phyloP scores from a whole-genome alignment of 2,888 invertebrate genomes.

The Lampropteryx suffumata region DNA sequence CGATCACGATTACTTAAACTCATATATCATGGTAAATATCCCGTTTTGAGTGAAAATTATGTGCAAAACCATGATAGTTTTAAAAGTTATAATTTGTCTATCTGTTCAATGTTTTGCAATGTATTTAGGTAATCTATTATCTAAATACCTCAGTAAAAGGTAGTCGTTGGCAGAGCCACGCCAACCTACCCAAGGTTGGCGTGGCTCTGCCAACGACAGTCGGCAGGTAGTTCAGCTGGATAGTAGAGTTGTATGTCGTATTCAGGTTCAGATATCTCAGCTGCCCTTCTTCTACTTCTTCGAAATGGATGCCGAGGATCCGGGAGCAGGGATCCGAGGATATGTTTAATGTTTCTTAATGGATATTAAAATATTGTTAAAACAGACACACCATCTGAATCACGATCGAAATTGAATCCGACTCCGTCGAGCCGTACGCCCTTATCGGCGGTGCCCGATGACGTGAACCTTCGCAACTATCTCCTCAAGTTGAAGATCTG shows the following conservation, averaged over 20 bases:
- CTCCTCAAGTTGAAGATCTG: conserved; percentile 58
- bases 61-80: too few species aligned
- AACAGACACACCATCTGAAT: conserved; percentile 31
- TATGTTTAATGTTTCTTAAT: too few species aligned
- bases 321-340: conserved; percentile 92
- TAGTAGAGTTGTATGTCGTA: conserved; percentile 93
- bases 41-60: too few species aligned
- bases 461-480: conserved; percentile 57
- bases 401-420: conserved; percentile 27
- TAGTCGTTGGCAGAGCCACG: too few species aligned
- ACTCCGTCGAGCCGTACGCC: conserved; percentile 38
- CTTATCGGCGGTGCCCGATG: conserved; percentile 49
- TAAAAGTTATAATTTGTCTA: too few species aligned
- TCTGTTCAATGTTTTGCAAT: too few species aligned
- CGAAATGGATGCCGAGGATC: conserved; percentile 93
- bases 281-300: conserved; percentile 88
- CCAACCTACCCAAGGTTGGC: too few species aligned
- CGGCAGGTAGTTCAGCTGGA: conserved; percentile 93
- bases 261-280: conserved; percentile 94
- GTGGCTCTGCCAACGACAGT: conserved; percentile 92
- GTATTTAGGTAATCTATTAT: too few species aligned
- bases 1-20: too few species aligned
- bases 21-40: too few species aligned
- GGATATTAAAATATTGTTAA: too few species aligned
- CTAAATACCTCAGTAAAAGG: conserved; percentile 92